Percentiles rank a stretch among this genome's conserved stretches.
These are phyloP conservation scores for Pachyramphus minor DNA, from an alignment of 2,113 vertebrate genomes.

Conservation along the genomic window DNA sequence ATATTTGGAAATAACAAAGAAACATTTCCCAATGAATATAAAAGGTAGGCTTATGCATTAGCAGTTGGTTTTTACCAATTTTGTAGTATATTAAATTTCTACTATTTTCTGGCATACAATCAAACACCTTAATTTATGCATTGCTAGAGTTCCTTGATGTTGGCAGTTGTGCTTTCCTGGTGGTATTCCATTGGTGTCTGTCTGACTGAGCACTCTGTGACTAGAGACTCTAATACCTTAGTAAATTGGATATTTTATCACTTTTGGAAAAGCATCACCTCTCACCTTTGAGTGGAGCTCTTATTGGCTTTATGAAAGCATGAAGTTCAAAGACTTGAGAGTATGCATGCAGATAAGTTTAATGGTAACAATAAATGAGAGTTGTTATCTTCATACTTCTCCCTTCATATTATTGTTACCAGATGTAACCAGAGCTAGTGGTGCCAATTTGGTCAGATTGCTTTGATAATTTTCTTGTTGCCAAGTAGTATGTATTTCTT, in stretches of 20 bases:
- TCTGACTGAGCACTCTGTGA: background rate
- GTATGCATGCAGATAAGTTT: constrained; percentile 13
- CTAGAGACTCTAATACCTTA: background rate
- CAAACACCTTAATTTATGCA: background rate
- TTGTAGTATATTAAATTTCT: background rate
- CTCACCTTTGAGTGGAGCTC: background rate
- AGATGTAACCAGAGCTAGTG: constrained; percentile 15
- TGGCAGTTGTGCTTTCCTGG: background rate
- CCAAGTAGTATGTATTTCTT: constrained; percentile 46
- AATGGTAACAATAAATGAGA: constrained; percentile 55
- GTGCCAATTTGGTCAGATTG: constrained; percentile 56
- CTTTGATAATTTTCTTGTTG: constrained; percentile 54
- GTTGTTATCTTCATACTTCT: constrained; percentile 48
- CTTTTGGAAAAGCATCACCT: background rate
- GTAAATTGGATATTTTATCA: background rate
- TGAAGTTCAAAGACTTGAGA: constrained; percentile 21
- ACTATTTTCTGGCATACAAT: background rate
- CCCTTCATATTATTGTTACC: constrained; percentile 31
- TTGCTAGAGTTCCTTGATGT: background rate
- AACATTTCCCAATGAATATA: background rate
- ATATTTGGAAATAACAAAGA: background rate
- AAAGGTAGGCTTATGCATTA: background rate
- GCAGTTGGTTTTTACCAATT: background rate
- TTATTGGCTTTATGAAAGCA: background rate
- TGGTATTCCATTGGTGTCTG: background rate